Conservation (phyloP, 2,113 vertebrate species). For the Charadrius vociferus region DNA sequence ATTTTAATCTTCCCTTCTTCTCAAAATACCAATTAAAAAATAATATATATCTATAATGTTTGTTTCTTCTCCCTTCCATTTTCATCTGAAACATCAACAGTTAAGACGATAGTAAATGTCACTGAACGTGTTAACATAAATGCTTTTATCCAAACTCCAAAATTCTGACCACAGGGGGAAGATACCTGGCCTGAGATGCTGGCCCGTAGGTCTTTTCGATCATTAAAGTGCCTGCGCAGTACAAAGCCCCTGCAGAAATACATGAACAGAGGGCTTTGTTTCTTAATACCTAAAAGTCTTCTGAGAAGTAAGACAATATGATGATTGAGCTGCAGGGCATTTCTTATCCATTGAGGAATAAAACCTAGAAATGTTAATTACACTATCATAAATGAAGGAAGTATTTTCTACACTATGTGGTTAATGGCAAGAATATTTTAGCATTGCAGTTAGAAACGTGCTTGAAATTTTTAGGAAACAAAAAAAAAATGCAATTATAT, state of each 20-base stretch:
- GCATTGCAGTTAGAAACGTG: neutral
- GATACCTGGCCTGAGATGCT: neutral
- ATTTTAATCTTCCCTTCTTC: neutral
- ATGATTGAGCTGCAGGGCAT: neutral
- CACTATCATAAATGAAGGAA: neutral
- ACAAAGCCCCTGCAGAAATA: neutral
- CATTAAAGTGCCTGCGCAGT: neutral
- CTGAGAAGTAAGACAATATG: neutral
- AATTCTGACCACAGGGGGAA: neutral
- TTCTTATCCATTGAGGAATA: neutral
- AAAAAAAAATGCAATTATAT: neutral
- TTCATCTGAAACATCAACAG: neutral
- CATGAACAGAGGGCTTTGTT: neutral
- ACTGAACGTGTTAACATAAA: neutral
- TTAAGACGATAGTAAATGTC: neutral
- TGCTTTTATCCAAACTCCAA: neutral
- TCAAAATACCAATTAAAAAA: neutral
- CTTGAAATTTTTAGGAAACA: neutral
- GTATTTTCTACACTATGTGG: neutral
- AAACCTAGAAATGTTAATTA: neutral
- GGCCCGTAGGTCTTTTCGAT: neutral
- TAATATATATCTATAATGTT: too few species aligned
- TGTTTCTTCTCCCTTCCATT: neutral
- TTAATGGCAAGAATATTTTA: neutral
- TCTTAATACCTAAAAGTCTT: neutral